phyloP scores from a whole-genome alignment of 1,140 invertebrate species.

The Pinna nobilis region DNA sequence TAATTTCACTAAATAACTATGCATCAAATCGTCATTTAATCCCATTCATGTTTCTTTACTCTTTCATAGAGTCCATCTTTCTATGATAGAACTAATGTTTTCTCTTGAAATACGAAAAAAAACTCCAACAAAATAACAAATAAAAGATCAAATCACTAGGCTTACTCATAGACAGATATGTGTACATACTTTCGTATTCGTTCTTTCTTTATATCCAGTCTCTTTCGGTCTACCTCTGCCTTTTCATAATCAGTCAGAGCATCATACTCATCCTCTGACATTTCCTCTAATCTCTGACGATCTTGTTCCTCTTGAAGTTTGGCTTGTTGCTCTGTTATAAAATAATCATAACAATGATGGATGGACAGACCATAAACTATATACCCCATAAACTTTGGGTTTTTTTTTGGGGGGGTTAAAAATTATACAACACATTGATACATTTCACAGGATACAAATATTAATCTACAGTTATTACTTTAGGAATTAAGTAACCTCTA shows the following conservation, averaged over 20 bases:
- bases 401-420: no score
- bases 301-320: constrained; percentile 65
- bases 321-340: constrained; percentile 55
- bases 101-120: not conserved
- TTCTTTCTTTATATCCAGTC: constrained; percentile 71
- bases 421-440: no score
- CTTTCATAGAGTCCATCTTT: not conserved
- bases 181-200: constrained; percentile 67
- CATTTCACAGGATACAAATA: no score
- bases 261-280: constrained; percentile 75
- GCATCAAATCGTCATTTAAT: not conserved
- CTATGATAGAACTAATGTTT: not conserved
- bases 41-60: not conserved
- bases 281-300: constrained; percentile 68
- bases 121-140: not conserved
- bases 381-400: no score
- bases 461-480: no score
- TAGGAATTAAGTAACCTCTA: no score
- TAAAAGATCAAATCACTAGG: no score
- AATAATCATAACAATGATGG: not conserved
- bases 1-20: no score
- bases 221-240: constrained; percentile 67
- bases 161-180: no score
- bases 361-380: not conserved
- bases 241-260: constrained; percentile 69